A percentile compares a stretch with the other conserved stretches of the same genome.
Conservation (phyloP, 2,113 vertebrate species). For the Dromiciops gliroides region DNA sequence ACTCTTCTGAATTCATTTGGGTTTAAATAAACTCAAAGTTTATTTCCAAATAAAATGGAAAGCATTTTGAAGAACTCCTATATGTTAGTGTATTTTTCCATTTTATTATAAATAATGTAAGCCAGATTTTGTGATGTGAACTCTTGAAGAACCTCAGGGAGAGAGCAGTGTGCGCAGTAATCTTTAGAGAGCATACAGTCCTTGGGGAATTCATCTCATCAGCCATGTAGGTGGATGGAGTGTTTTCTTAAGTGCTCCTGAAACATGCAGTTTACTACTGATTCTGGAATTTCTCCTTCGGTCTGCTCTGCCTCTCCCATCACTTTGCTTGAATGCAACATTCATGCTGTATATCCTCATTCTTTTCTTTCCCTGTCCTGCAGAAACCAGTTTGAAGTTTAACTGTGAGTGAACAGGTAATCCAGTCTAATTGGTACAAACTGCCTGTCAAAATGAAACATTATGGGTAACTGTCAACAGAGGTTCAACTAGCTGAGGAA, state of each 20-base stretch:
- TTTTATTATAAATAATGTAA: constrained; percentile 56
- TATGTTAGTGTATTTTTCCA: constrained; percentile 15
- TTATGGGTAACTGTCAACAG: constrained; percentile 3
- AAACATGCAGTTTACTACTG: constrained; percentile 51
- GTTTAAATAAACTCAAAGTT: constrained; percentile 46
- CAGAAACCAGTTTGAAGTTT: constrained; percentile 51
- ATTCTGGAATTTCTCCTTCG: constrained; percentile 61
- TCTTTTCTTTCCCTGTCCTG: constrained; percentile 62
- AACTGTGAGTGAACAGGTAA: constrained; percentile 59
- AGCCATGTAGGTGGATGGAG: constrained; percentile 37
- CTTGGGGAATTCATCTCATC: constrained; percentile 49
- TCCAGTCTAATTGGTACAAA: constrained; percentile 53
- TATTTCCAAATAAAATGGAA: constrained; percentile 41
- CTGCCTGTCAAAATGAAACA: constrained; percentile 42
- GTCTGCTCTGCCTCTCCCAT: constrained; percentile 47
- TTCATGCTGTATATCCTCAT: constrained; percentile 32
- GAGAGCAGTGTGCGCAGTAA: constrained; percentile 35
- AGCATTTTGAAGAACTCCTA: constrained; percentile 38
- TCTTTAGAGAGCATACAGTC: constrained; percentile 45
- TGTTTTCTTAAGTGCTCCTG: constrained; percentile 63
- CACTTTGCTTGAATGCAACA: constrained; percentile 49
- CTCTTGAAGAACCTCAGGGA: constrained; percentile 34
- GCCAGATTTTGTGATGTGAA: constrained; percentile 33
- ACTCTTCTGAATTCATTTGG: constrained; percentile 35
- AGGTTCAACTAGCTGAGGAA: constrained; percentile 41